These are phyloP conservation scores for Chunga burmeisteri DNA, from an alignment of 2,113 vertebrate genomes.

Conservation along the genomic window DNA sequence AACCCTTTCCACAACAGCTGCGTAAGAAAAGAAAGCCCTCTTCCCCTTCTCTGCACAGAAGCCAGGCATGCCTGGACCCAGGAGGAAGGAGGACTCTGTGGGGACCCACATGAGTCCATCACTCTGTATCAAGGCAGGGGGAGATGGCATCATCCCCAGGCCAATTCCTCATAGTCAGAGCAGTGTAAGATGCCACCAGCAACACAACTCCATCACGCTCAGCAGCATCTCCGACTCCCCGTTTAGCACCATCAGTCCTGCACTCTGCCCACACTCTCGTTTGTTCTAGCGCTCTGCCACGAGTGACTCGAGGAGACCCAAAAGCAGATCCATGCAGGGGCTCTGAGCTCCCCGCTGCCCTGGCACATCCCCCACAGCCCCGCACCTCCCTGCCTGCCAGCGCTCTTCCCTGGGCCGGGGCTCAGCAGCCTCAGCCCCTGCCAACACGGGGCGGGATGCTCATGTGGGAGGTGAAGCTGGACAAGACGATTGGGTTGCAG, in stretches of 20 bases:
- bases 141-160: too few relatives aligned
- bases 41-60: not conserved
- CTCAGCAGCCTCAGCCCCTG: not conserved
- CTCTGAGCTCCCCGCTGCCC: not conserved
- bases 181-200: not conserved
- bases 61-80: too few relatives aligned
- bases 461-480: not conserved
- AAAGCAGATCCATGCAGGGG: accelerated
- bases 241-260: accelerated
- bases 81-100: not conserved
- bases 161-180: not conserved
- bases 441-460: not conserved
- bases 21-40: not conserved
- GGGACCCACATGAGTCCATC: not conserved
- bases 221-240: not conserved
- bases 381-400: not conserved
- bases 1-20: not conserved
- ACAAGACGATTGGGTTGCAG: not conserved
- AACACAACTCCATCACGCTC: accelerated
- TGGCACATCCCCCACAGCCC: not conserved
- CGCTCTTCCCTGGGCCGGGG: not conserved
- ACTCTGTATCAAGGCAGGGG: too few relatives aligned
- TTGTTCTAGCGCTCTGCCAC: not conserved
- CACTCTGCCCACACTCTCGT: not conserved
- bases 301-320: not conserved